Evolutionary conservation across 2,113 vertebrate species (phyloP).

Genomic region (Entomyzon cyanotis): DNA sequence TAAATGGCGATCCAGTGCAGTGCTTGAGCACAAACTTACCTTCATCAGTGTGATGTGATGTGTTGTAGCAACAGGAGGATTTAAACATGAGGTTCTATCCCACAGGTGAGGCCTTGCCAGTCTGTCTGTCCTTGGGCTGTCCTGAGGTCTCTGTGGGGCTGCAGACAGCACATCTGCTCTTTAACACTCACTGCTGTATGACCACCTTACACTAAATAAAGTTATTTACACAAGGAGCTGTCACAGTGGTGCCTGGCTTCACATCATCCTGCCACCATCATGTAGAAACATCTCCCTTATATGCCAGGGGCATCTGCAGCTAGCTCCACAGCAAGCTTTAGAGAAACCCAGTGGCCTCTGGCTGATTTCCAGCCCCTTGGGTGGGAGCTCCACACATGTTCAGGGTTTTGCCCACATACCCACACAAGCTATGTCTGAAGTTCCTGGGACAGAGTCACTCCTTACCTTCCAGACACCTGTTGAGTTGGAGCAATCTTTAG

Average conservation of each 20-base stretch:
- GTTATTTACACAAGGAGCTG: background rate
- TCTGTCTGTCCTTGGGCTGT: background rate
- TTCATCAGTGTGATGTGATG: background rate
- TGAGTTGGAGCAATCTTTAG: background rate
- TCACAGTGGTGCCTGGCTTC: fast-evolving
- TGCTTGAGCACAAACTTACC: background rate
- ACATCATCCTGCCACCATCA: fast-evolving
- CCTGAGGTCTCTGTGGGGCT: background rate
- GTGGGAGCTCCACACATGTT: background rate
- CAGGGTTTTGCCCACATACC: background rate
- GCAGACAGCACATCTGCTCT: background rate
- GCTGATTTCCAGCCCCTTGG: background rate
- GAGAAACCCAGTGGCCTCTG: background rate
- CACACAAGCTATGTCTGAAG: background rate
- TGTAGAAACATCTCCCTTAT: background rate
- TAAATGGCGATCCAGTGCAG: background rate
- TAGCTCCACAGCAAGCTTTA: background rate
- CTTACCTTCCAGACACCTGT: background rate
- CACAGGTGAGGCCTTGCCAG: background rate
- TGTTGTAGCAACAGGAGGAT: too few relatives aligned
- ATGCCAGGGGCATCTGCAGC: background rate
- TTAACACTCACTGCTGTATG: fast-evolving
- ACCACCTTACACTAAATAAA: too few relatives aligned
- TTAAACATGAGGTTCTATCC: fast-evolving
- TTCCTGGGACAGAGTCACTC: background rate